Evolutionary conservation across 2,888 invertebrate species (phyloP), one percentile per base, ranked within the genome.

Genomic region (Archips crataeganus): DNA sequence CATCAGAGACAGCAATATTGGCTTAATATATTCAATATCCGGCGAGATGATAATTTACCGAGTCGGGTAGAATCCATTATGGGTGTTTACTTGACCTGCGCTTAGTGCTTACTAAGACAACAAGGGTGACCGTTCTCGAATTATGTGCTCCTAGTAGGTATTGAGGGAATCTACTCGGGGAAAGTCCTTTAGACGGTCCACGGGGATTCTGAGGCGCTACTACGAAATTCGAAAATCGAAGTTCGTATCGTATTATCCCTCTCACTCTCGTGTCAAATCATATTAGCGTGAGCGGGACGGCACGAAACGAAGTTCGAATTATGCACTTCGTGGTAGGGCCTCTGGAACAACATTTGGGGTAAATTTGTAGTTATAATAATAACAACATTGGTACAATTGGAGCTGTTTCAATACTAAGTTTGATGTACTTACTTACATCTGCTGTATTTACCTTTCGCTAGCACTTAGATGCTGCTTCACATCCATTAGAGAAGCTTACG

Each of bases 91-190:
- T 94, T 94, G 94, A 95, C 94, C 94, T 93, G 85, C 85, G 92
- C 87, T 90, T 92, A 91, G 91, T 94, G 94, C 94, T 94, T 94
- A 90, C 94, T 94, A 92, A 94, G 93, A 94, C 93, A 95, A 95
- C 94, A 94, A 85, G 93, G 94, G 93, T 86, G 90, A 87, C 88
- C 89, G 86, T 70, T 79, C 70, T 77, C 80, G 80, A 80, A 80
- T 85, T 84, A 81, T 82, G 84, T 75, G 76, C 77, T 79, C 84
- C 82, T 85, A 70, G 83, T 86, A 80, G 71, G 83, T 86, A 80
- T 74, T 82, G 77, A 81, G 78, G 77, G 78, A 79, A 76, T 79
- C 75, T 76, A 68, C 70, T 47, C 59, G 45, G 34, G 70, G 77
- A 77, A 75, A 75, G 76, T 74, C 71, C 79, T 83, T 80, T 74